Percentiles rank a stretch among this genome's conserved stretches.
These are phyloP conservation scores for Calidris pugnax DNA, from an alignment of 2,113 vertebrate species.

Conservation along the genomic window DNA sequence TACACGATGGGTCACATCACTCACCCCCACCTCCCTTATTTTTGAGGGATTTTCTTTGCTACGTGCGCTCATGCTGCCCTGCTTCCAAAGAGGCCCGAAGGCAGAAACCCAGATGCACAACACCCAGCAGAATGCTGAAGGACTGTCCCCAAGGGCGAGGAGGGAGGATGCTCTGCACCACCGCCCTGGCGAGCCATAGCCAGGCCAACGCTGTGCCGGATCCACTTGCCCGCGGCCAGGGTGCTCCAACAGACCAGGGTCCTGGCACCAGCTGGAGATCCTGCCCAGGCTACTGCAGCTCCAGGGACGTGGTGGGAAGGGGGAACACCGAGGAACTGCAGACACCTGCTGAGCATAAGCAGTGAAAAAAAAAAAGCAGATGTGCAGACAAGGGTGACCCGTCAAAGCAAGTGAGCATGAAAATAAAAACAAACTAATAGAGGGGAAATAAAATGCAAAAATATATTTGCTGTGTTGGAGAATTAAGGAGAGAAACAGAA, in stretches of 20 bases:
- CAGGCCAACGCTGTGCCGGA: background rate
- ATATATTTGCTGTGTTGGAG: background rate
- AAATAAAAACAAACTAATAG: background rate
- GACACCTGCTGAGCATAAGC: background rate
- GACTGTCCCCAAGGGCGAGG: background rate
- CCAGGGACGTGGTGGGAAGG: background rate
- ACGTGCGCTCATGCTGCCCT: fast-evolving
- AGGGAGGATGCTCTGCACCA: background rate
- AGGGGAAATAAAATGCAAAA: background rate
- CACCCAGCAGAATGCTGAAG: background rate
- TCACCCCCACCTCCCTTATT: background rate
- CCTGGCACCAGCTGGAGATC: background rate
- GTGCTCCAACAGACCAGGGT: background rate
- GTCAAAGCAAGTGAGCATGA: background rate
- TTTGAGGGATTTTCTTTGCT: background rate
- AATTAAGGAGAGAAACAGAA: background rate
- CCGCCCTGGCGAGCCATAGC: fast-evolving
- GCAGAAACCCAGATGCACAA: background rate
- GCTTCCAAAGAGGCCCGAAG: background rate
- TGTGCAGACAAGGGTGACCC: background rate
- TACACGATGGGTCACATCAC: background rate
- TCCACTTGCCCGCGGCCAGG: background rate
- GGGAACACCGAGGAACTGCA: background rate
- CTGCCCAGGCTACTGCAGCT: background rate
- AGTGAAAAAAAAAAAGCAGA: background rate